phyloP scores from a whole-genome alignment of 1,140 invertebrate species.

The Brachionus rotundiformis region DNA sequence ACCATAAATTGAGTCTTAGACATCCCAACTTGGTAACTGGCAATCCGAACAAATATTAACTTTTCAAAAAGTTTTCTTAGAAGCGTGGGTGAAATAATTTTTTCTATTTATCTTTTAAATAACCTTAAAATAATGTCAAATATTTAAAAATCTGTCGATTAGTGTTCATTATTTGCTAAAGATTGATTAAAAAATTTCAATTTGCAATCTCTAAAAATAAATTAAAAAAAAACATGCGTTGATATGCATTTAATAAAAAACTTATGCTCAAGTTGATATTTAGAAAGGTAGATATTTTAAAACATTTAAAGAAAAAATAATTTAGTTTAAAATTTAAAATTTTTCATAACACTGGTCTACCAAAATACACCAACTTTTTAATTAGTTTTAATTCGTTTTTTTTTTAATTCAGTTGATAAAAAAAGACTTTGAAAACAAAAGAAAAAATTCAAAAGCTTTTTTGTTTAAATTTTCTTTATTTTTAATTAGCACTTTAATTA shows the following conservation, averaged over 20 bases:
- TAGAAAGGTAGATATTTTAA: not conserved
- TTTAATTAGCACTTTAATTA: not conserved
- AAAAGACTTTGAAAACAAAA: not conserved
- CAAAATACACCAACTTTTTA: not conserved
- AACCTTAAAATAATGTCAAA: not conserved
- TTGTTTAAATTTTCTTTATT: not conserved
- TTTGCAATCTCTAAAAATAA: not conserved
- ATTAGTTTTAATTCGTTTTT: too few species aligned
- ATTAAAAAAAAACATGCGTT: not conserved
- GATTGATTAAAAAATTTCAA: constrained; percentile 6
- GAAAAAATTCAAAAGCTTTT: constrained; percentile 3
- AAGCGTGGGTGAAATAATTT: not conserved
- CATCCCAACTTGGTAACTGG: too few species aligned
- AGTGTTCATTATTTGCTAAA: not conserved
- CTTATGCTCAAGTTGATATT: constrained; percentile 8
- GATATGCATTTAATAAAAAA: constrained; percentile 6
- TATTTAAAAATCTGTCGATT: not conserved
- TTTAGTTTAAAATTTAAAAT: constrained; percentile 1
- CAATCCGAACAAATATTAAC: not conserved
- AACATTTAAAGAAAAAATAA: not conserved
- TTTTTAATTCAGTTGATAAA: not conserved
- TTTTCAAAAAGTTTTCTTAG: not conserved
- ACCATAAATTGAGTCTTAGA: too few species aligned
- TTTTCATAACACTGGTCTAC: not conserved
- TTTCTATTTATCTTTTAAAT: not conserved